Evolutionary conservation across 2,113 vertebrate genomes (phyloP).

Genomic region (Elephas maximus): DNA sequence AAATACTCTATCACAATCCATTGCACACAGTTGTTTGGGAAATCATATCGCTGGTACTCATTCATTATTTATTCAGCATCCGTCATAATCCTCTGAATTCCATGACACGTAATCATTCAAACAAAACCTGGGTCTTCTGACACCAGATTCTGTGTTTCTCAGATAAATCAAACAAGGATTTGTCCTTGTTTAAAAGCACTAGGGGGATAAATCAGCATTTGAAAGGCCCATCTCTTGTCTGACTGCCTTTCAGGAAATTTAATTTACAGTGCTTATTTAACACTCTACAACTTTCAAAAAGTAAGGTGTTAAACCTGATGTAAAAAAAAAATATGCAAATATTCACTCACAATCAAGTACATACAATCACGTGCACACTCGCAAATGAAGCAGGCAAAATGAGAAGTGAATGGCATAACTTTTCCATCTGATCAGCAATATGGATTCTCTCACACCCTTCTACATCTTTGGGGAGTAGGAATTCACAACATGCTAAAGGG

Average conservation of each 20-base stretch:
- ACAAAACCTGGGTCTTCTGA: conserved; percentile 43
- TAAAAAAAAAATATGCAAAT: not conserved
- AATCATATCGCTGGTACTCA: conserved; percentile 58
- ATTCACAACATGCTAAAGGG: not conserved
- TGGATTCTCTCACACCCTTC: not conserved
- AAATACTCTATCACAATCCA: not conserved
- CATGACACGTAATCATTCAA: conserved; percentile 36
- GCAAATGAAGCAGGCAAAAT: not conserved
- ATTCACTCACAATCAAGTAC: not conserved
- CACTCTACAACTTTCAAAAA: not conserved
- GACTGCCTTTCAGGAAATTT: conserved; percentile 27
- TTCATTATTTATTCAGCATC: conserved; percentile 32
- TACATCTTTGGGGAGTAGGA: not conserved
- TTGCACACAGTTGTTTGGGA: conserved; percentile 12
- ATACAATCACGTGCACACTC: not conserved
- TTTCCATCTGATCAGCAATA: not conserved
- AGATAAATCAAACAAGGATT: conserved; percentile 24
- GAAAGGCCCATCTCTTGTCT: not conserved
- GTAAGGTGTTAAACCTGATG: not conserved
- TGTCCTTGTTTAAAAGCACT: not conserved
- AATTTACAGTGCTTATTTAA: not conserved
- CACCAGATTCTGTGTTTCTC: not conserved
- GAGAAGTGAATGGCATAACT: not conserved
- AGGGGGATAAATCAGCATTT: not conserved
- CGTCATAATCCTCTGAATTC: conserved; percentile 38